A percentile compares a stretch with the other conserved stretches of the same genome.
These are phyloP conservation scores for Thalassarche chlororhynchos DNA, from an alignment of 2,113 vertebrate species.

Conservation along the genomic window DNA sequence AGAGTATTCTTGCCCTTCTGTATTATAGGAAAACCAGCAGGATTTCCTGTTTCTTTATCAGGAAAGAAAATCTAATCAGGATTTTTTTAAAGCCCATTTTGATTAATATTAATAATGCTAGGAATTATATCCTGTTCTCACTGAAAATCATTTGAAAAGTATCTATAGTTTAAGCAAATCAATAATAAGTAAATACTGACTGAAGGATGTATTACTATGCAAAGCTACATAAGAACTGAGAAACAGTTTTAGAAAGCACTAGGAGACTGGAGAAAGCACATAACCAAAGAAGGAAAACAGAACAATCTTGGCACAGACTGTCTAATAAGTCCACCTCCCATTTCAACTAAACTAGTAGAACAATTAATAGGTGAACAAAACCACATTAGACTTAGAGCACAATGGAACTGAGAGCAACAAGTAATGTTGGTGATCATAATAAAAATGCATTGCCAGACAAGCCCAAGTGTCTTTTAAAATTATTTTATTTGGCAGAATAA, in stretches of 20 bases:
- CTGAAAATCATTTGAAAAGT: neutral
- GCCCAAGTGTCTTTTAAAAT: neutral
- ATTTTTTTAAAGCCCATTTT: neutral
- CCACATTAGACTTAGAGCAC: neutral
- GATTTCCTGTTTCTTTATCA: neutral
- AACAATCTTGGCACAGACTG: neutral
- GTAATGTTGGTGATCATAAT: neutral
- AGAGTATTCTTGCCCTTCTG: neutral
- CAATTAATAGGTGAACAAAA: neutral
- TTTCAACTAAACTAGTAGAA: neutral
- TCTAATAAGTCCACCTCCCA: neutral
- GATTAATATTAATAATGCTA: neutral
- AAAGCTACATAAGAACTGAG: neutral
- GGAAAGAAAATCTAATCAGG: neutral
- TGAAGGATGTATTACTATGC: neutral
- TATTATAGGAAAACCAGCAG: neutral
- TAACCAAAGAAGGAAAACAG: constrained; percentile 10
- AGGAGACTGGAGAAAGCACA: neutral
- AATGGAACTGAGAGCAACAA: neutral
- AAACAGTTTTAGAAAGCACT: neutral
- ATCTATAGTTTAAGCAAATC: neutral
- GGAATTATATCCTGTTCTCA: neutral
- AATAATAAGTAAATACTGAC: neutral
- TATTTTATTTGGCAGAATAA: constrained; percentile 20
- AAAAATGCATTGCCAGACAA: neutral